A percentile compares a stretch with the other conserved stretches of the same genome.
Evolutionary conservation across 2,797 vertebrate genomes (phyloP).

Genomic region (Fratercula arctica): DNA sequence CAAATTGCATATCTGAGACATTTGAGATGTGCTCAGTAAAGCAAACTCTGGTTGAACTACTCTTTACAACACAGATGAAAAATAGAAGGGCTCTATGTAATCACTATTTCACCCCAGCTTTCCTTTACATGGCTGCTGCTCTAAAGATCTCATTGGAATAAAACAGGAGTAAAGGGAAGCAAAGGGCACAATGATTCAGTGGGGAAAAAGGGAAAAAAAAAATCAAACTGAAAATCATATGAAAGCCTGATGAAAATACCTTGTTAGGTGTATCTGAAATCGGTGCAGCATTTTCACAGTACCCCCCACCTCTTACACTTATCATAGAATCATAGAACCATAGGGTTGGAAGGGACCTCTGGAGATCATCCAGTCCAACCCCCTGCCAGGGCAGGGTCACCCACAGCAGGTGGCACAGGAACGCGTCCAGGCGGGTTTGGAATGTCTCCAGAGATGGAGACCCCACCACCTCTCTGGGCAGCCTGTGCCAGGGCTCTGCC

Average conservation of each 20-base stretch:
- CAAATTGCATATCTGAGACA: background rate
- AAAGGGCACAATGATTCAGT: background rate
- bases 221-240: background rate
- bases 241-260: background rate
- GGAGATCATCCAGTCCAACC: too few species aligned
- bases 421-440: too few species aligned
- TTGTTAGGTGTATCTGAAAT: background rate
- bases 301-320: background rate
- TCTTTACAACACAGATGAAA: background rate
- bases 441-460: too few species aligned
- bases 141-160: background rate
- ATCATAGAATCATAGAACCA: too few species aligned
- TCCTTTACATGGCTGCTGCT: background rate
- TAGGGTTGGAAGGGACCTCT: too few species aligned
- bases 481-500: too few species aligned
- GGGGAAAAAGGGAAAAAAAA: rapidly evolving
- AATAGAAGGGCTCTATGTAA: background rate
- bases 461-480: too few species aligned
- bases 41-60: background rate
- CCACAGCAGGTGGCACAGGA: too few species aligned
- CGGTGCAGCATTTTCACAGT: background rate
- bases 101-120: background rate
- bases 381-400: too few species aligned
- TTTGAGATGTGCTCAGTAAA: slow-evolving; percentile 12
- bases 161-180: background rate